These are phyloP conservation scores for Cinclus cinclus DNA, from an alignment of 2,113 vertebrate species.

Conservation along the genomic window DNA sequence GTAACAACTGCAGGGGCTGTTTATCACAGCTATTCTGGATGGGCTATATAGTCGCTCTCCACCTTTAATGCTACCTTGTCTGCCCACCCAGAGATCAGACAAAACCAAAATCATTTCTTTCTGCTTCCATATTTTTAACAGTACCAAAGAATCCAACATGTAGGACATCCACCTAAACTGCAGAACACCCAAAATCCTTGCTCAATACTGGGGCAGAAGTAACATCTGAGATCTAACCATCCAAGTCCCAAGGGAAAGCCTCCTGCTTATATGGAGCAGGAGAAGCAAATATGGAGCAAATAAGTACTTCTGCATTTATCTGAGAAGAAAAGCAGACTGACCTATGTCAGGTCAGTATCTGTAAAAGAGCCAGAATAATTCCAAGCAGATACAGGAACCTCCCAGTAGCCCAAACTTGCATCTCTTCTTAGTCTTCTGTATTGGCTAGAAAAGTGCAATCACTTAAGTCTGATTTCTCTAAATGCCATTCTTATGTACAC, in stretches of 20 bases:
- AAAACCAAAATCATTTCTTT: not conserved
- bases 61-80: not conserved
- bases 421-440: not conserved
- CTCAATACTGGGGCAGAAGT: not conserved
- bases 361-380: not conserved
- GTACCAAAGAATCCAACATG: not conserved
- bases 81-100: not conserved
- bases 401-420: not conserved
- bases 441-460: not conserved
- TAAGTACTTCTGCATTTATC: not conserved
- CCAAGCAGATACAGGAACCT: not conserved
- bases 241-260: not conserved
- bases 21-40: not conserved
- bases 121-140: not conserved
- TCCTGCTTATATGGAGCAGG: not conserved
- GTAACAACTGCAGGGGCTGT: not conserved
- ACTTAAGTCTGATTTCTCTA: not conserved
- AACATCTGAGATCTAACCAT: not conserved
- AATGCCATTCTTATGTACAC: not conserved
- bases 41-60: not conserved
- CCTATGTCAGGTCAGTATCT: not conserved
- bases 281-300: not conserved
- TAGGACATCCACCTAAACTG: not conserved
- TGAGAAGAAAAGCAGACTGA: not conserved
- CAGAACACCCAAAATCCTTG: not conserved